Evolutionary conservation across 2,797 vertebrate genomes (phyloP).

Genomic region (Aythya fuligula): DNA sequence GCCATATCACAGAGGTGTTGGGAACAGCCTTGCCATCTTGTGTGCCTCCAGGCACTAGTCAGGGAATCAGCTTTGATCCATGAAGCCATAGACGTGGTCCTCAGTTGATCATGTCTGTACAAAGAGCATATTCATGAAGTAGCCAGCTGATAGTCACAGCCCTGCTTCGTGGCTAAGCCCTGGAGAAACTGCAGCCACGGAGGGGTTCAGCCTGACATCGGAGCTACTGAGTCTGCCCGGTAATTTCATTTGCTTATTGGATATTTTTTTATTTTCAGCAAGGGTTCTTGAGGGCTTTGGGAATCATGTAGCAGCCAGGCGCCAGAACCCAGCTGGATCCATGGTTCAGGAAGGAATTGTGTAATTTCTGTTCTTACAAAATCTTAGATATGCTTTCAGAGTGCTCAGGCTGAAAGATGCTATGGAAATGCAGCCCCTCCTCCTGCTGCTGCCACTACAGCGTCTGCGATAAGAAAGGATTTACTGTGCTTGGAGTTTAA

Average conservation of each 20-base stretch:
- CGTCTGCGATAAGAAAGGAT: not conserved
- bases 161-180: not conserved
- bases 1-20: fast-evolving
- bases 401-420: not conserved
- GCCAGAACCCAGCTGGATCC: not conserved
- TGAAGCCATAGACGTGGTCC: not conserved
- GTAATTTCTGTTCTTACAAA: not conserved
- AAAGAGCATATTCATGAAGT: fast-evolving
- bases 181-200: not conserved
- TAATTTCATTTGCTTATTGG: not conserved
- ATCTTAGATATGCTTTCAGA: not conserved
- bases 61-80: not conserved
- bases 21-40: not conserved
- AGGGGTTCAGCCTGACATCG: not conserved
- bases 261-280: not conserved
- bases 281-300: not conserved
- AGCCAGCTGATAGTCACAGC: not conserved
- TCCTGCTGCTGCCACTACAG: not conserved
- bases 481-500: not conserved
- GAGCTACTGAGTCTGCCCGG: not conserved
- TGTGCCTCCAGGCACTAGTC: not conserved
- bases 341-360: not conserved
- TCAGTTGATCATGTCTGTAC: not conserved
- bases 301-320: not conserved
- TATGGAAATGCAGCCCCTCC: not conserved